Evolutionary conservation across 2,888 invertebrate species (phyloP).

Genomic region (Endotricha flammealis): DNA sequence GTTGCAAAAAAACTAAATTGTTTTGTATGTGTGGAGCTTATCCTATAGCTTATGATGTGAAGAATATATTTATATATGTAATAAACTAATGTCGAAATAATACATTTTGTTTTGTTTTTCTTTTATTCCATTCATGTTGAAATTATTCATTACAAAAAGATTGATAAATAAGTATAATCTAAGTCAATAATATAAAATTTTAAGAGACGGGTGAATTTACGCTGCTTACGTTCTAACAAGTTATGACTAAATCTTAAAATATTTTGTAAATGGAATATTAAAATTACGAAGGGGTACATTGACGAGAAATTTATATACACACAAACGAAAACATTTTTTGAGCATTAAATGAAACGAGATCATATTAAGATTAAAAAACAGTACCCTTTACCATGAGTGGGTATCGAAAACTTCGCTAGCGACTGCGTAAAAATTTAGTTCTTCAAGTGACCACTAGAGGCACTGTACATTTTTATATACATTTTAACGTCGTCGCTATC

Average conservation of each 20-base stretch:
- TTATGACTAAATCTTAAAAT: conserved; percentile 67
- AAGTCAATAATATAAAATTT: conserved; percentile 78
- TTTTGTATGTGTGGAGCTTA: no score
- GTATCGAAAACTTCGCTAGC: no score
- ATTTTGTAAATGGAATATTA: conserved; percentile 76
- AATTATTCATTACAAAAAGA: conserved; percentile 69
- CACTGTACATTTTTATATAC: no score
- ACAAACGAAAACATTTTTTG: conserved; percentile 21
- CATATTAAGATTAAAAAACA: no score
- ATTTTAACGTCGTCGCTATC: no score
- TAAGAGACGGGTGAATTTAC: conserved; percentile 77
- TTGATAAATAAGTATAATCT: conserved; percentile 79
- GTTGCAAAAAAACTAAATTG: no score
- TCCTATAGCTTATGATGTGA: conserved; percentile 27
- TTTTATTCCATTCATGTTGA: conserved; percentile 70
- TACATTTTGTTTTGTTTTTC: conserved; percentile 33
- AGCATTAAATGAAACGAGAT: conserved; percentile 25
- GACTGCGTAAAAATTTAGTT: no score
- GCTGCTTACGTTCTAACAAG: conserved; percentile 65
- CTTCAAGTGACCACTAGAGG: no score
- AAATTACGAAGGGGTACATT: conserved; percentile 25
- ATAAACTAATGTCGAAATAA: conserved; percentile 54
- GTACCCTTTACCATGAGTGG: no score
- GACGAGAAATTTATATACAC: conserved; percentile 17
- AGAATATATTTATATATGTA: conserved; percentile 33